These are phyloP conservation scores for Pao palembangensis DNA, from an alignment of 2,113 vertebrate genomes.

Conservation along the genomic window DNA sequence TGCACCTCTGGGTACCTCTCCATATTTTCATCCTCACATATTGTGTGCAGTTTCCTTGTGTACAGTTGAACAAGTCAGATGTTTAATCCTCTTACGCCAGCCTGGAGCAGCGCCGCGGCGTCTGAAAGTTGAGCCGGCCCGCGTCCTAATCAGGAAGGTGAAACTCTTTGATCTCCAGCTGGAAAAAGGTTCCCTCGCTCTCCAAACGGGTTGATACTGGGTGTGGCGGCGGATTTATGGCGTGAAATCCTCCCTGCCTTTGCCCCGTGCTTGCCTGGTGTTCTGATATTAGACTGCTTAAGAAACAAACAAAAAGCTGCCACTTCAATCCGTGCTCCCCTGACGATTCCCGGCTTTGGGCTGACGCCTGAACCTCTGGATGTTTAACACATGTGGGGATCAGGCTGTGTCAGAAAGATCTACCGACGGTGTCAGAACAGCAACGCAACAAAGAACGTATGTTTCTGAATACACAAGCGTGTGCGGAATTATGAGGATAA, in stretches of 20 bases:
- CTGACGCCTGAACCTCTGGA: conserved; percentile 26
- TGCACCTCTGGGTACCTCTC: conserved; percentile 1
- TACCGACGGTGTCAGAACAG: conserved; percentile 55
- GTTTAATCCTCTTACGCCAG: conserved; percentile 61
- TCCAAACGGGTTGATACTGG: conserved; percentile 30
- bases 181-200: conserved; percentile 37
- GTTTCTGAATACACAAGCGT: background rate
- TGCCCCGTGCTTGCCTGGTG: conserved; percentile 28
- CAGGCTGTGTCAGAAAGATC: conserved; percentile 47
- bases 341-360: conserved; percentile 24
- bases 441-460: conserved; percentile 29
- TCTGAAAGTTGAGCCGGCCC: conserved; percentile 57
- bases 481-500: conserved; percentile 3
- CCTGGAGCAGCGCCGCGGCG: conserved; percentile 22
- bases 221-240: conserved; percentile 31
- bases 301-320: conserved; percentile 34
- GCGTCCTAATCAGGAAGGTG: conserved; percentile 59
- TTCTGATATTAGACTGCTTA: conserved; percentile 36
- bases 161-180: conserved; percentile 59
- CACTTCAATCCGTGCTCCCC: conserved; percentile 38
- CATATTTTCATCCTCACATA: conserved; percentile 40
- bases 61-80: conserved; percentile 53
- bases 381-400: conserved; percentile 17
- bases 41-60: conserved; percentile 52
- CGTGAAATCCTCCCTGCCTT: conserved; percentile 37